Conservation (phyloP, 2,888 invertebrate genomes). For the Epirrita christyi region DNA sequence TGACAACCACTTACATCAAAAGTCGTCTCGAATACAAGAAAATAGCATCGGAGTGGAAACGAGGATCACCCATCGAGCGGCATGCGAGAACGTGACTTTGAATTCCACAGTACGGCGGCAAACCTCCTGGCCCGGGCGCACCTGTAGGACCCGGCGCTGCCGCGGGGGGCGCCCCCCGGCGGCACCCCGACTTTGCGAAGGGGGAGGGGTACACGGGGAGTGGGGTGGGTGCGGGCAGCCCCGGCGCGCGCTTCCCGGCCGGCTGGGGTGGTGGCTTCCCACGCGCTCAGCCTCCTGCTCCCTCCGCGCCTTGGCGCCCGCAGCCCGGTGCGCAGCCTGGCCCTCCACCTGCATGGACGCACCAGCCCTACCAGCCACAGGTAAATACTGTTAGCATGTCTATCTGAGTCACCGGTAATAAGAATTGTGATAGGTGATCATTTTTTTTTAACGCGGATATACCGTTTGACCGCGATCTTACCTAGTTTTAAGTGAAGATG, state of each 20-base stretch:
- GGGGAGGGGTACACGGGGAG: conserved; percentile 45
- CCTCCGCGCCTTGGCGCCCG: conserved; percentile 57
- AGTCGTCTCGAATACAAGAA: not conserved
- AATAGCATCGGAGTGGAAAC: conserved; percentile 14
- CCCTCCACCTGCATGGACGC: conserved; percentile 63
- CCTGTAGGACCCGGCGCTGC: conserved; percentile 82
- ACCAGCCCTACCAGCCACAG: conserved; percentile 69
- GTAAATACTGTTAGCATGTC: conserved; percentile 40
- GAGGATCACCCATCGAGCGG: conserved; percentile 8
- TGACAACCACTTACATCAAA: not conserved
- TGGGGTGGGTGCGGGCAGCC: conserved; percentile 30
- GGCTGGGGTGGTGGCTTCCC: conserved; percentile 64
- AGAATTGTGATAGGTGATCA: too few relatives aligned
- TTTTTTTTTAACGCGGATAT: too few relatives aligned
- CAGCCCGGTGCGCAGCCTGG: conserved; percentile 59
- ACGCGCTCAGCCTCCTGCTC: conserved; percentile 65
- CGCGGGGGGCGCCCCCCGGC: conserved; percentile 69
- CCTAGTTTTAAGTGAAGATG: too few relatives aligned
- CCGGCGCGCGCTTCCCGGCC: conserved; percentile 50
- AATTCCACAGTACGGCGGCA: conserved; percentile 67
- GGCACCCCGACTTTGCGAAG: conserved; percentile 63
- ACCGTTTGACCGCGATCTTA: too few relatives aligned
- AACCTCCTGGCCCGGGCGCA: conserved; percentile 68
- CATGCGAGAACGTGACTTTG: conserved; percentile 8
- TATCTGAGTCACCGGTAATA: not conserved